Conservation (phyloP, 2,888 invertebrate genomes). For the Drosophila koepferae region DNA sequence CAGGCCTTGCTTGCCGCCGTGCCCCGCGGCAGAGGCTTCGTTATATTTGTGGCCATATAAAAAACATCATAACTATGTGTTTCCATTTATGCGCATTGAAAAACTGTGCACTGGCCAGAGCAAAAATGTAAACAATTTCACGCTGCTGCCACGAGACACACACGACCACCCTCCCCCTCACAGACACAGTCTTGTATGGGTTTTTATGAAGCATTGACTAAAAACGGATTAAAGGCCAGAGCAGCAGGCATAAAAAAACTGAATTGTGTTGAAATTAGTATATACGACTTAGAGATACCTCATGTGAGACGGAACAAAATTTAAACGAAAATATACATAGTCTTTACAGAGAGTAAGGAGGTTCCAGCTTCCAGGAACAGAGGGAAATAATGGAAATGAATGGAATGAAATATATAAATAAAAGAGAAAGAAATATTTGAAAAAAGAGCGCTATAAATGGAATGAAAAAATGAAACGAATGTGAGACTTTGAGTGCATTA, state of each 20-base stretch:
- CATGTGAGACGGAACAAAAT: background rate
- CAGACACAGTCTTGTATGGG: slow-evolving; percentile 42
- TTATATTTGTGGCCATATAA: slow-evolving; percentile 65
- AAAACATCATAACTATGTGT: slow-evolving; percentile 65
- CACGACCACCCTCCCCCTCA: slow-evolving; percentile 2
- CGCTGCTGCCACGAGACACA: slow-evolving; percentile 36
- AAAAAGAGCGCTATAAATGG: background rate
- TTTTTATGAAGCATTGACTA: slow-evolving; percentile 72
- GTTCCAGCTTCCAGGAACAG: too few species aligned
- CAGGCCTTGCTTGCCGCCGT: background rate
- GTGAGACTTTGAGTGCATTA: background rate
- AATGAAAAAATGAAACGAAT: background rate
- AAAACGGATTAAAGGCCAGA: slow-evolving; percentile 72
- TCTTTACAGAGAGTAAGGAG: too few species aligned
- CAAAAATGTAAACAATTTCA: slow-evolving; percentile 79
- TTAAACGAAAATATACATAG: background rate
- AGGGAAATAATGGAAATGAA: background rate
- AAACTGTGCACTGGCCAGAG: slow-evolving; percentile 36
- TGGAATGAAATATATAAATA: too few species aligned
- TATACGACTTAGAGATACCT: slow-evolving; percentile 24
- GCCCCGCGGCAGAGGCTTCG: background rate
- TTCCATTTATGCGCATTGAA: slow-evolving; percentile 66
- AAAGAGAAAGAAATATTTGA: too few species aligned
- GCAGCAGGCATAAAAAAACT: slow-evolving; percentile 21
- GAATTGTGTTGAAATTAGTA: background rate